Percentiles rank a stretch among this genome's conserved stretches.
These are phyloP conservation scores for Lophochroa leadbeateri DNA, from an alignment of 2,113 vertebrate genomes.

Conservation along the genomic window DNA sequence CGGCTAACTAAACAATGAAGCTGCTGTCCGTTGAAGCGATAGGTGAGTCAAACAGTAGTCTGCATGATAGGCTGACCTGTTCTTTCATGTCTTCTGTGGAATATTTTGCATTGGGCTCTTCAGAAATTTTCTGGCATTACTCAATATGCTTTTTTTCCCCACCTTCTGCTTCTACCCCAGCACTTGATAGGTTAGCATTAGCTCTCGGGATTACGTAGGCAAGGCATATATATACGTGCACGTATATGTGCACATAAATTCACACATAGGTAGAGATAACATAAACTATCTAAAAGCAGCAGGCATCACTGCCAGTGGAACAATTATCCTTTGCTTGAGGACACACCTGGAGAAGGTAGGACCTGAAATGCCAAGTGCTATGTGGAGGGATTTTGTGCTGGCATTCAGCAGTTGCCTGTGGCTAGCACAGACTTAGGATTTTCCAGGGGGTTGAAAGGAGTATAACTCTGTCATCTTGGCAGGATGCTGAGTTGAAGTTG, in stretches of 20 bases:
- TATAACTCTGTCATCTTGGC: not conserved
- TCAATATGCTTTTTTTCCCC: not conserved
- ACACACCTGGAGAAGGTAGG: conserved; percentile 38
- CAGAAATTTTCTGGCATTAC: conserved; percentile 6
- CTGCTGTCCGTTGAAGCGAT: not conserved
- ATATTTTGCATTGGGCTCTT: not conserved
- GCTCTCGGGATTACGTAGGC: not conserved
- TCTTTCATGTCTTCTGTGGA: not conserved
- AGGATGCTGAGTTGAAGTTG: not conserved
- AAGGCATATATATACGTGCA: not conserved
- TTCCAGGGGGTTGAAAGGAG: not conserved
- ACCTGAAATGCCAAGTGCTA: not conserved
- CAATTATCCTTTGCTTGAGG: not conserved
- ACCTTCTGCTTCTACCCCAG: not conserved
- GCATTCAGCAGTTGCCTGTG: not conserved
- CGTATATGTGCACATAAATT: not conserved
- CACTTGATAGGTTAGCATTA: not conserved
- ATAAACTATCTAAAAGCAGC: not conserved
- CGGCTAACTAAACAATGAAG: conserved; percentile 50
- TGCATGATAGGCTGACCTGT: not conserved
- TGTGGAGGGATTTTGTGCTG: not conserved
- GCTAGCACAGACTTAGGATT: not conserved
- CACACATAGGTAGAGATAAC: not conserved
- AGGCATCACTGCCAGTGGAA: not conserved
- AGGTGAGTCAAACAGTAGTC: not conserved